Base-by-base conservation (phyloP, 2,888 invertebrate species). In the Sesia apiformis region DNA sequence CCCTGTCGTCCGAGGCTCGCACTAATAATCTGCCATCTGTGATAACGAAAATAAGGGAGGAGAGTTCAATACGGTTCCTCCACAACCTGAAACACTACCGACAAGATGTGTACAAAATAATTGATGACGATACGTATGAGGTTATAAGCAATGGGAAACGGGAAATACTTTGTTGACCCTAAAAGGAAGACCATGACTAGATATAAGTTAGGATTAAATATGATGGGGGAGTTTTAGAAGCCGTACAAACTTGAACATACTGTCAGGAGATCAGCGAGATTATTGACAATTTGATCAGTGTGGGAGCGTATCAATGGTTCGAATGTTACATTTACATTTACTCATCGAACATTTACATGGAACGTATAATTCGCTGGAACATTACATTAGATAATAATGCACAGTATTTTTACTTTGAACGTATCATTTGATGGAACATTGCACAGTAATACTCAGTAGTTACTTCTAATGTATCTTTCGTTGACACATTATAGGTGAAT, bases 21-120 rank as follows among this genome's bases (percentile, higher is more conserved):
- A 90, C 93, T 6, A 76, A 84, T 38, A 91, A 90, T 2, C 81
- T 95, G 3, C 93, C 93, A 0, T 91, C 92, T 0, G 94, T 94
- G 3, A 86, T 95, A 51, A 91, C 93, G 5, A 93, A 93, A 66
- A 89, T 95, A 40, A 91, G 94, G 53, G 93, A 94, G 57, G 91
- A 92, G 62, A 93, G 93, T 64, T 92, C 92, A 4, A 80, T 75
- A 46, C 71, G 91, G 4, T 92, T 92, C 72, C 84, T 93, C 6
- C 91, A 93, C 69, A 92, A 94, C 76, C 77, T 94, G 51, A 87
- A 91, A 52, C 84, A 92, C 69, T 94, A 94, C 76, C 81, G 94
- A 8, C 90, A 93, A 59, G 93, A 93, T 64, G 78, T 91, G 49
- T 94, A 94, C 72, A 91, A 90, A 63, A 91, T 94, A 63, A 81